These are phyloP conservation scores for Pseudachorutes palmiensis DNA, from an alignment of 1,140 invertebrate species.

Conservation along the genomic window DNA sequence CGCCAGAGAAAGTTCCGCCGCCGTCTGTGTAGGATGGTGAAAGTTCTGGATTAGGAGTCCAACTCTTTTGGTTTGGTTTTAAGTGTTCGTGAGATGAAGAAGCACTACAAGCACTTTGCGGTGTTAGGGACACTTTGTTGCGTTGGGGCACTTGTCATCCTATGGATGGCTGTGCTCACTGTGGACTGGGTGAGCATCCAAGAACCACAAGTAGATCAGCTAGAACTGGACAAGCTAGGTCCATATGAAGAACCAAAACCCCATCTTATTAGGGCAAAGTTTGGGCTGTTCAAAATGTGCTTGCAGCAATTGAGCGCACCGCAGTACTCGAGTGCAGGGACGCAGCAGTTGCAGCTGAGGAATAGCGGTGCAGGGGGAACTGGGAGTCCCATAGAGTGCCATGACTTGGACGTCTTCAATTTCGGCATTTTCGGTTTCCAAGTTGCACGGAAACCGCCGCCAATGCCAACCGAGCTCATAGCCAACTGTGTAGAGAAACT, in stretches of 20 bases:
- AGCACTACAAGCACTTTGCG: slow-evolving; percentile 36
- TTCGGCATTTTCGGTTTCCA: slow-evolving; percentile 25
- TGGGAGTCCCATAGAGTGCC: slow-evolving; percentile 21
- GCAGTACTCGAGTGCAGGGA: not conserved
- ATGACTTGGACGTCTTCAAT: slow-evolving; percentile 35
- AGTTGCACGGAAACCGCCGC: slow-evolving; percentile 17
- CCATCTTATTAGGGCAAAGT: slow-evolving; percentile 34
- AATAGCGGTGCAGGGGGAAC: slow-evolving; percentile 1
- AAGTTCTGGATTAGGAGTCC: too few relatives aligned
- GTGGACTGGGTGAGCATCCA: slow-evolving; percentile 35
- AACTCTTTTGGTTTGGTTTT: too few relatives aligned
- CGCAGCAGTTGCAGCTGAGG: not conserved
- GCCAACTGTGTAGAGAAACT: slow-evolving; percentile 36
- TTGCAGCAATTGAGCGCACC: slow-evolving; percentile 11
- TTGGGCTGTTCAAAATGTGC: slow-evolving; percentile 38
- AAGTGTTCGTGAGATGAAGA: too few relatives aligned
- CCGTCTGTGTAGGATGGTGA: too few relatives aligned
- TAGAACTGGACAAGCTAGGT: slow-evolving; percentile 36
- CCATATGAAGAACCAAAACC: slow-evolving; percentile 37
- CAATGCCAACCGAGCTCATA: slow-evolving; percentile 36
- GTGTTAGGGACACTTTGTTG: slow-evolving; percentile 34
- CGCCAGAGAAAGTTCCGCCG: too few relatives aligned
- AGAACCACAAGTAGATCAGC: slow-evolving; percentile 33
- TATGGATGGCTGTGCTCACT: slow-evolving; percentile 32
- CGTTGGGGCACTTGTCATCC: slow-evolving; percentile 27